Percentiles rank a stretch among this genome's conserved stretches.
Evolutionary conservation across 2,888 invertebrate genomes (phyloP).

Genomic region (Drosophila dives): DNA sequence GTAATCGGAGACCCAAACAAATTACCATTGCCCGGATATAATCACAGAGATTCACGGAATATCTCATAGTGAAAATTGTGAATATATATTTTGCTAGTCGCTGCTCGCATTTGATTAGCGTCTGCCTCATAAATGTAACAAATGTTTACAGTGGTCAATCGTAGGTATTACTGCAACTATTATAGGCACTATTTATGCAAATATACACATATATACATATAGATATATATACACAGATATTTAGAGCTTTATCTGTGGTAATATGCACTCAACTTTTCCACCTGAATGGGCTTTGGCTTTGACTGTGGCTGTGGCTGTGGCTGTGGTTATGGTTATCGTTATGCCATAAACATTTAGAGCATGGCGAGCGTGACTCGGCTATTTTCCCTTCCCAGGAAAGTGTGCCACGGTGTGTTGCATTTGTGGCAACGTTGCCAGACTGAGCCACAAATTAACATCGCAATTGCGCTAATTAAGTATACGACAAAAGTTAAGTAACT

Average conservation of each 20-base stretch:
- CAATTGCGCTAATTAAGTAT: slow-evolving; percentile 8
- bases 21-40: slow-evolving; percentile 14
- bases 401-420: slow-evolving; percentile 51
- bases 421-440: slow-evolving; percentile 39
- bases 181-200: neutral
- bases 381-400: slow-evolving; percentile 46
- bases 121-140: slow-evolving; percentile 56
- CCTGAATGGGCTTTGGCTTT: slow-evolving; percentile 35
- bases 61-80: slow-evolving; percentile 34
- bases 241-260: slow-evolving; percentile 27
- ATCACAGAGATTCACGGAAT: slow-evolving; percentile 21
- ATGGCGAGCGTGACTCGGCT: slow-evolving; percentile 66
- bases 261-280: slow-evolving; percentile 68
- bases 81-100: slow-evolving; percentile 10
- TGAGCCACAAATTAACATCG: slow-evolving; percentile 2
- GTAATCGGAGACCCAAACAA: slow-evolving; percentile 26
- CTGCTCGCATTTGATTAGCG: slow-evolving; percentile 50
- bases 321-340: slow-evolving; percentile 37
- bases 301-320: neutral
- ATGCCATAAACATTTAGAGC: slow-evolving; percentile 54
- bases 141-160: slow-evolving; percentile 45
- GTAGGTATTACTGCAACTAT: neutral
- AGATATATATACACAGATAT: slow-evolving; percentile 16
- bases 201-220: slow-evolving; percentile 2
- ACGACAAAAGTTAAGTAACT: slow-evolving; percentile 19